Evolutionary conservation across 2,113 vertebrate genomes (phyloP).

Genomic region (Mobula birostris): DNA sequence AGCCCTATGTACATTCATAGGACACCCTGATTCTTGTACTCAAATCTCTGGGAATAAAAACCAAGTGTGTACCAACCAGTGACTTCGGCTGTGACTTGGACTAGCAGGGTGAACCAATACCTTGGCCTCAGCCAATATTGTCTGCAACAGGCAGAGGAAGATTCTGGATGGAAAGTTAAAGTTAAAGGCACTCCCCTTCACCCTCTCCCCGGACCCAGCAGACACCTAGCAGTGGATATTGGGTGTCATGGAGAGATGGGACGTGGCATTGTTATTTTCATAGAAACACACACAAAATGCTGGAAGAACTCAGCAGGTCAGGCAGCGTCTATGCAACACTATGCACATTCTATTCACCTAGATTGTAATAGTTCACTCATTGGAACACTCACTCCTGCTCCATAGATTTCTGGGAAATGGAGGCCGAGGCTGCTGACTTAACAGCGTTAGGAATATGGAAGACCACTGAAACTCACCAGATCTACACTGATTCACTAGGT

Average conservation of each 20-base stretch:
- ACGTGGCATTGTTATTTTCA: neutral
- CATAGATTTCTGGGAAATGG: neutral
- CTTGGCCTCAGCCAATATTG: neutral
- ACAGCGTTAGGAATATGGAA: neutral
- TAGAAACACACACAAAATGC: neutral
- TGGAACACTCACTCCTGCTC: too few relatives aligned
- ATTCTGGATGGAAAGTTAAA: neutral
- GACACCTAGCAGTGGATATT: too few relatives aligned
- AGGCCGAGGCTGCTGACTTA: neutral
- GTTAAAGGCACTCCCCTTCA: too few relatives aligned
- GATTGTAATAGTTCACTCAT: neutral
- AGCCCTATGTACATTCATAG: too few relatives aligned
- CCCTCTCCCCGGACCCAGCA: too few relatives aligned
- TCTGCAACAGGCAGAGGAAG: neutral
- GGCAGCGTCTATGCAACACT: too few relatives aligned
- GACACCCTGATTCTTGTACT: too few relatives aligned
- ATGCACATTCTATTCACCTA: too few relatives aligned
- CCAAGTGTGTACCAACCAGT: neutral
- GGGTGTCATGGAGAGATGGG: neutral
- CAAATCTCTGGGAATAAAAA: too few relatives aligned
- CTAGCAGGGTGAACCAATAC: neutral
- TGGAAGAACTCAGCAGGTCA: too few relatives aligned
- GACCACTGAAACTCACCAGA: too few relatives aligned
- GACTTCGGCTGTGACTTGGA: neutral
- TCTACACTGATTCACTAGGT: too few relatives aligned